Conservation (phyloP, 2,797 vertebrate species). For the Coilia nasus region DNA sequence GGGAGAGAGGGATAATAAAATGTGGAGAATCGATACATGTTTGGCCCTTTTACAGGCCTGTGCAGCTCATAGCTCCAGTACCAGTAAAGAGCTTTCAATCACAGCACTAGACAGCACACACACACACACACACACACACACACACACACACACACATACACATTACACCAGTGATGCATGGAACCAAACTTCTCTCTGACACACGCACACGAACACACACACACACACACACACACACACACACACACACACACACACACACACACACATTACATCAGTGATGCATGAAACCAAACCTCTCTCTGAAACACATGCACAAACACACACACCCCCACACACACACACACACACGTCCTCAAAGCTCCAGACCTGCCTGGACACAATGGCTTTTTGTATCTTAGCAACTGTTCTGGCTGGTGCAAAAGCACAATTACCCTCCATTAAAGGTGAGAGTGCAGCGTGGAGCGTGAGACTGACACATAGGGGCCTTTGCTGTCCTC, state of each 20-base stretch:
- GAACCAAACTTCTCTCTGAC: too few species aligned
- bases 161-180: too few species aligned
- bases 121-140: neutral
- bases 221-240: too few species aligned
- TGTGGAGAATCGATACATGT: neutral
- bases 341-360: neutral
- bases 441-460: neutral
- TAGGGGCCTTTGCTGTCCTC: too few species aligned
- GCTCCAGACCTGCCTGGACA: neutral
- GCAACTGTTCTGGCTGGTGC: neutral
- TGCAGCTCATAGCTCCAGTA: neutral
- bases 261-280: too few species aligned
- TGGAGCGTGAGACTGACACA: neutral
- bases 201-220: neutral
- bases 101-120: neutral
- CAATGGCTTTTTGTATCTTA: neutral
- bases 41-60: slow-evolving; percentile 4
- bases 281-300: neutral
- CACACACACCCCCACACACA: too few species aligned
- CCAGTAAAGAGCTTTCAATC: slow-evolving; percentile 4
- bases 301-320: neutral
- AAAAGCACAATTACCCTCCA: neutral
- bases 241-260: too few species aligned
- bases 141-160: too few species aligned
- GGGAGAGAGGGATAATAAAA: neutral